Percentiles rank a stretch among this genome's conserved stretches.
phyloP scores from a whole-genome alignment of 2,888 invertebrate species.

The Lucinisca nassula region DNA sequence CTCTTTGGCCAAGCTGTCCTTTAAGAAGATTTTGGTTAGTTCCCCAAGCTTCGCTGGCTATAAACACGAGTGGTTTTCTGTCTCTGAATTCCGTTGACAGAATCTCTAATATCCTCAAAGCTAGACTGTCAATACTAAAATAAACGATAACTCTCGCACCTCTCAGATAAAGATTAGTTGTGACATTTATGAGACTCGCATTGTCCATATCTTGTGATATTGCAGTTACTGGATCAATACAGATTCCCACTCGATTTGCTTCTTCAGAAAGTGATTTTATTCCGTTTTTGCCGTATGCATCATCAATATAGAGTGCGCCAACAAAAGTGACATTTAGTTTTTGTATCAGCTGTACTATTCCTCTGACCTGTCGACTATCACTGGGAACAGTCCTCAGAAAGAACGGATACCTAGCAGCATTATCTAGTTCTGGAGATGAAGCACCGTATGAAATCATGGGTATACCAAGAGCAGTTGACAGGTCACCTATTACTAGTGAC shows the following conservation, averaged over 20 bases:
- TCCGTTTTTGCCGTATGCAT: constrained; percentile 78
- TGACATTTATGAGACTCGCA: constrained; percentile 28
- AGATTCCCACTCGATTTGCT: constrained; percentile 74
- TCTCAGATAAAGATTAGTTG: constrained; percentile 33
- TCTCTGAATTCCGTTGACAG: constrained; percentile 17
- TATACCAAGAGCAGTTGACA: constrained; percentile 67
- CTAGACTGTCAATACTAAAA: constrained; percentile 75
- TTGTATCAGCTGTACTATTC: constrained; percentile 72
- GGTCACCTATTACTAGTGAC: constrained; percentile 70
- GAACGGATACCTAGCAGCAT: constrained; percentile 74
- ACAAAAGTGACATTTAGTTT: constrained; percentile 73
- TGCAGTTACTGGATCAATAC: constrained; percentile 72
- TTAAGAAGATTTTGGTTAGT: constrained; percentile 61
- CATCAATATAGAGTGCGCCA: constrained; percentile 76
- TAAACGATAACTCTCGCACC: constrained; percentile 73
- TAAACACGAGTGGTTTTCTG: constrained; percentile 67
- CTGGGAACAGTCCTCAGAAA: constrained; percentile 80
- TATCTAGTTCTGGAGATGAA: constrained; percentile 75
- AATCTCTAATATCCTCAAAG: constrained; percentile 69
- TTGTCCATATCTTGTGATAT: constrained; percentile 58
- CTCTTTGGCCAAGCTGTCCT: constrained; percentile 55
- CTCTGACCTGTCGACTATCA: constrained; percentile 75
- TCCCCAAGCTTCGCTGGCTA: constrained; percentile 84
- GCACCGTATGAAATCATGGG: constrained; percentile 79
- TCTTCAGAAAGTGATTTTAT: constrained; percentile 65